phyloP scores from a whole-genome alignment of 2,113 vertebrate genomes.

The Melanotaenia duboulayi region DNA sequence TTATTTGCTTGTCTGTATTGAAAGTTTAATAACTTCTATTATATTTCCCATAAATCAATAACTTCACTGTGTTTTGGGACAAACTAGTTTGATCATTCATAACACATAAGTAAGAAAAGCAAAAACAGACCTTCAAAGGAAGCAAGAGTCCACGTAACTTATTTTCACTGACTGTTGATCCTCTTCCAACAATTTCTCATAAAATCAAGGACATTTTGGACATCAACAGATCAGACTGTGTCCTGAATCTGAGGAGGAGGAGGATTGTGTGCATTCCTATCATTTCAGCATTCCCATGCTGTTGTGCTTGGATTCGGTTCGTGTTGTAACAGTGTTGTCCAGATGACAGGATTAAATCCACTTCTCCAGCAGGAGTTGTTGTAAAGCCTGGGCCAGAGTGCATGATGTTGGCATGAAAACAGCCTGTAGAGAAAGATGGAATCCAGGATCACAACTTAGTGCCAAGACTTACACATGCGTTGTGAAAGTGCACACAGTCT shows the following conservation, averaged over 20 bases:
- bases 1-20: background rate
- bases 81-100: background rate
- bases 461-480: background rate
- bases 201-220: background rate
- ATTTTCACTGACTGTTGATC: background rate
- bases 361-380: background rate
- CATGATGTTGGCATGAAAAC: background rate
- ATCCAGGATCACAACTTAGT: background rate
- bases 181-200: background rate
- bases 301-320: background rate
- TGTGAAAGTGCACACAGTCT: too few relatives aligned
- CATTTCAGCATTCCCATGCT: conserved; percentile 16
- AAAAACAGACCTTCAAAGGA: background rate
- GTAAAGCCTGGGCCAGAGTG: too few relatives aligned
- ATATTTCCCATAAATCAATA: conserved; percentile 6
- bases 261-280: conserved; percentile 24
- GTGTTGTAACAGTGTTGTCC: background rate
- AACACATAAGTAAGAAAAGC: background rate
- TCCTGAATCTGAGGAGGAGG: conserved; percentile 1
- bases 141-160: too few relatives aligned
- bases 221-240: conserved; percentile 7
- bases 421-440: background rate
- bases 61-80: background rate
- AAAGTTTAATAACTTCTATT: background rate
- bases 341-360: conserved; percentile 4